A percentile compares a stretch with the other conserved stretches of the same genome.
These are phyloP conservation scores for Psittacula derbiana DNA, from an alignment of 2,797 vertebrate genomes.

Conservation along the genomic window DNA sequence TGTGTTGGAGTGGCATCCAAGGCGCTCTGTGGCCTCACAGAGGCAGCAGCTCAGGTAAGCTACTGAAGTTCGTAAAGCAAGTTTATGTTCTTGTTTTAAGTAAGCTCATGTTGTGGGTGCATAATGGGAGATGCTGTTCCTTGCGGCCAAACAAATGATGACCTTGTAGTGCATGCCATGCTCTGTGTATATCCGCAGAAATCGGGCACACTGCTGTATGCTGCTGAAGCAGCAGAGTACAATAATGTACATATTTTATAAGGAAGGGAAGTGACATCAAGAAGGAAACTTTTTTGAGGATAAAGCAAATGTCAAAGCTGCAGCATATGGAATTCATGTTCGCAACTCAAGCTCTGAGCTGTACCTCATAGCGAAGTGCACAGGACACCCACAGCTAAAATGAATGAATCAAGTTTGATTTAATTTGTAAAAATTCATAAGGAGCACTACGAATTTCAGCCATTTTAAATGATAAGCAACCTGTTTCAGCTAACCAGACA, in stretches of 20 bases:
- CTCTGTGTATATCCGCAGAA: background rate
- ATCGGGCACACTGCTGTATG: accelerated
- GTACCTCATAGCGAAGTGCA: background rate
- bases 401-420: background rate
- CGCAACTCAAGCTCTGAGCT: background rate
- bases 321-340: background rate
- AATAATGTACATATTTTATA: accelerated
- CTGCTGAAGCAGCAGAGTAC: background rate
- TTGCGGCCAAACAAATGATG: background rate
- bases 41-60: conserved; percentile 95
- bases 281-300: background rate
- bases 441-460: background rate
- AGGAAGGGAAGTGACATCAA: background rate
- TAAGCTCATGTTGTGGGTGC: background rate
- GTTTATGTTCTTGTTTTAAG: background rate
- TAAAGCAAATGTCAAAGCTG: background rate
- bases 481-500: background rate
- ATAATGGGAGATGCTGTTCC: background rate
- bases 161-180: accelerated
- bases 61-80: background rate
- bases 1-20: conserved; percentile 96
- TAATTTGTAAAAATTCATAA: background rate
- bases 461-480: background rate
- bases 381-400: background rate
- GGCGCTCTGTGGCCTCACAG: conserved; percentile 94